Evolutionary conservation across 2,888 invertebrate genomes (phyloP), one percentile per base, ranked within the genome.

Genomic region (Tigriopus californicus): DNA sequence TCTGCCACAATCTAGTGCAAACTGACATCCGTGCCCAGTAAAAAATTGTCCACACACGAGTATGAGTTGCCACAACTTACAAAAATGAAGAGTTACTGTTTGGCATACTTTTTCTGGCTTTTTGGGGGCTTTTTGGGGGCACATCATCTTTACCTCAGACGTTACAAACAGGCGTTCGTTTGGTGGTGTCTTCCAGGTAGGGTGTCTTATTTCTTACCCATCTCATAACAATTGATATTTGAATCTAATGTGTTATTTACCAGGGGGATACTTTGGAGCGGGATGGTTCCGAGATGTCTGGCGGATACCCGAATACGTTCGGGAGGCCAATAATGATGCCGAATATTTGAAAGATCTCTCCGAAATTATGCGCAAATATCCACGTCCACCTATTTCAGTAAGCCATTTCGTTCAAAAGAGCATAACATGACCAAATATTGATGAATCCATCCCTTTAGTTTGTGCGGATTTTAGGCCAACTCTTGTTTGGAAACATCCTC

Each of bases 281-380:
- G 92, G 92, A 10, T 91, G 90, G 85, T 65, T 94, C 1, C 76
- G 83, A 8, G 95, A 95, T 70, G 70, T 89, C 1, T 85, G 85
- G 66, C 77, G 80, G 63, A 83, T 95, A 60, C 87, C 88, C 0
- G 77, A 81, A 58, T 92, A 91, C 71, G 88, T 91, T 1, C 77
- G 79, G 60, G 86, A 89, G 51, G 69, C 68, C 12, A 74, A 74
- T 64, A 65, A 67, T 56, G 69, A 69, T 41, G 61, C 60, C 2
- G 64, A 66, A 5, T 72, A 69, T 33, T 2, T 49, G 15, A 15
- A 22, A 20, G 49, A 49, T 22, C 22, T 49, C 20, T 20, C 49
- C 22, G 49, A 49, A 22, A 3, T 20, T 8, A 49, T 49, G 49
- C 15, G 49, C 20, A 22, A 12, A 18, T 5, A 22, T 13, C 15